These are phyloP conservation scores for Aegithalos caudatus DNA, from an alignment of 2,113 vertebrate species.

Conservation along the genomic window DNA sequence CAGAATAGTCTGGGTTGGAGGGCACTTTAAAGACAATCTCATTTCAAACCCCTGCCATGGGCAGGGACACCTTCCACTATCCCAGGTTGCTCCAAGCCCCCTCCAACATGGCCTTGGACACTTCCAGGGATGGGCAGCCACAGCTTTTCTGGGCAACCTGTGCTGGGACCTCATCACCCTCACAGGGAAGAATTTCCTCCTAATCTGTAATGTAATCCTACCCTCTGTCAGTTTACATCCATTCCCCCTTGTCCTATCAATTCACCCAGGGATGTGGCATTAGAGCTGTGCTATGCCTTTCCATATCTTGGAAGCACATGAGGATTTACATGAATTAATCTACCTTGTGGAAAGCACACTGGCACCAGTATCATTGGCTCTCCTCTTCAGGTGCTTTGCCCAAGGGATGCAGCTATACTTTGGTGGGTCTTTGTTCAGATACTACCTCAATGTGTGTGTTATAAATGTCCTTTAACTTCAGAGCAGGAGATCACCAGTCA, in stretches of 20 bases:
- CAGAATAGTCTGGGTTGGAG: neutral
- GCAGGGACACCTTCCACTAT: neutral
- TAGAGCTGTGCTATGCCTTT: neutral
- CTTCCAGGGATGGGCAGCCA: neutral
- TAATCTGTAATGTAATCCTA: neutral
- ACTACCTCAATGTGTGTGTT: too few relatives aligned
- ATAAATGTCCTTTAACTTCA: neutral
- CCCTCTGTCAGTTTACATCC: neutral
- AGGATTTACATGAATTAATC: neutral
- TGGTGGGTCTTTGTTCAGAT: neutral
- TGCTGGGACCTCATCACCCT: neutral
- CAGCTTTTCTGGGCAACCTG: neutral
- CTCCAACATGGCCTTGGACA: accelerated
- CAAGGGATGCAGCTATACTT: neutral
- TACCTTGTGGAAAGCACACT: accelerated
- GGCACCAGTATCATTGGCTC: neutral
- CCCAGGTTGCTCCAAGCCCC: neutral
- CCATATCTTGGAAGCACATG: neutral
- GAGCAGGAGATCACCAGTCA: neutral
- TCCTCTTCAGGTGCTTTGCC: neutral
- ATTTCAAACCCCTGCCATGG: neutral
- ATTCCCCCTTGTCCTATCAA: neutral
- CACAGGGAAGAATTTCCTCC: neutral
- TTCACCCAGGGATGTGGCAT: neutral
- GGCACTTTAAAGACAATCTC: neutral